A percentile compares a stretch with the other conserved stretches of the same genome.
phyloP scores from a whole-genome alignment of 2,797 vertebrate genomes.

The Rallus crepitans region DNA sequence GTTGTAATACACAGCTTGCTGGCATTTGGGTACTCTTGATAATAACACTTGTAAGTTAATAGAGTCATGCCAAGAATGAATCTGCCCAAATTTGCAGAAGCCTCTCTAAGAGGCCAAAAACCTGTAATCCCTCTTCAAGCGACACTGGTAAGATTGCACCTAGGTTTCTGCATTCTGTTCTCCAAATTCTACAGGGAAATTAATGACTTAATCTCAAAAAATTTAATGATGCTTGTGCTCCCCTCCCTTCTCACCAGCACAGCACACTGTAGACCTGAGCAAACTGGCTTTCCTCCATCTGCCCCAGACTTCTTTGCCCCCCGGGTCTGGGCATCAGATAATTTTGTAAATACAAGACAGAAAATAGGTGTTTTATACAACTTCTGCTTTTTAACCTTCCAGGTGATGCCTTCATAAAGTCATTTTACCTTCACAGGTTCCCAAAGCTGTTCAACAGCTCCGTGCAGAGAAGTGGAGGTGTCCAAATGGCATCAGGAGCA shows the following conservation, averaged over 20 bases:
- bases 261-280: fast-evolving
- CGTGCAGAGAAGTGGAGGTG: neutral
- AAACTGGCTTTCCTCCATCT: neutral
- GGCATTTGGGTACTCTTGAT: conserved; percentile 13
- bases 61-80: conserved; percentile 30
- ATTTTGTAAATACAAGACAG: fast-evolving
- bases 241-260: neutral
- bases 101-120: neutral
- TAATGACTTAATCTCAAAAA: neutral
- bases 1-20: neutral
- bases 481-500: fast-evolving
- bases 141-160: neutral
- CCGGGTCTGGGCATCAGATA: fast-evolving
- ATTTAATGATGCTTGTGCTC: neutral
- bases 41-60: conserved; percentile 17
- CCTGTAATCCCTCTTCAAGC: neutral
- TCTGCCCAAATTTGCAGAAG: neutral
- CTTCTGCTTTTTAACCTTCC: neutral
- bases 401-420: neutral
- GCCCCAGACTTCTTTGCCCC: no score
- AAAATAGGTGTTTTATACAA: no score
- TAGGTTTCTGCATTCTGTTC: neutral
- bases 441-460: neutral
- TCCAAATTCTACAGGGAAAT: neutral
- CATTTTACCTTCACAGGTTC: fast-evolving